A percentile compares a stretch with the other conserved stretches of the same genome.
phyloP scores from a whole-genome alignment of 2,888 invertebrate genomes.

The Trissoscelio sp. region DNA sequence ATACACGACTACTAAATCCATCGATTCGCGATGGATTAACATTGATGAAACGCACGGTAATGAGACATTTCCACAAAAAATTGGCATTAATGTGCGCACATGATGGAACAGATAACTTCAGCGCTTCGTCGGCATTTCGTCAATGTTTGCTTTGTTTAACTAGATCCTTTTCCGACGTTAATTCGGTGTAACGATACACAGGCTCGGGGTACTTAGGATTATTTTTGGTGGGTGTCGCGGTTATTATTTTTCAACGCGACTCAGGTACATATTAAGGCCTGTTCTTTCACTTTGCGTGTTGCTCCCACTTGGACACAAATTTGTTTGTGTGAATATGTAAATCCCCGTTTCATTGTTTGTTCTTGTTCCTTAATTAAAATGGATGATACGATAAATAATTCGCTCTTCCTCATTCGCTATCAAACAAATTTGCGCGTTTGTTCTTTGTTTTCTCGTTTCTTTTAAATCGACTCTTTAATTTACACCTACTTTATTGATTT shows the following conservation, averaged over 20 bases:
- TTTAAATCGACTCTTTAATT: conserved; percentile 3
- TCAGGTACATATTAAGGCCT: conserved; percentile 82
- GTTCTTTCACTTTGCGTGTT: conserved; percentile 71
- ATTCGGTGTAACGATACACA: conserved; percentile 49
- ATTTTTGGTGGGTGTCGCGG: conserved; percentile 74
- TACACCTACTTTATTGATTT: conserved; percentile 29
- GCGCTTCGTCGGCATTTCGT: conserved; percentile 22
- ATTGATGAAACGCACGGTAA: conserved; percentile 19
- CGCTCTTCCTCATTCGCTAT: conserved; percentile 22
- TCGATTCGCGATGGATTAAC: conserved; percentile 24
- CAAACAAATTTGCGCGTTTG: conserved; percentile 41
- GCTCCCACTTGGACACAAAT: conserved; percentile 43
- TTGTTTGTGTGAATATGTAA: conserved; percentile 25
- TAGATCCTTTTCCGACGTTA: conserved; percentile 22
- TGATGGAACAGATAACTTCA: neutral
- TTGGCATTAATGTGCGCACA: conserved; percentile 62
- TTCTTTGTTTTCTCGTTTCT: conserved; percentile 17
- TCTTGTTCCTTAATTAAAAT: conserved; percentile 12
- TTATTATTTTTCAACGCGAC: conserved; percentile 74
- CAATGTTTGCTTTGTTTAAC: neutral
- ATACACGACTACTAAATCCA: conserved; percentile 49
- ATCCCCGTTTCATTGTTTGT: conserved; percentile 25
- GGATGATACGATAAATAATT: conserved; percentile 25
- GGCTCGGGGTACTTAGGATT: conserved; percentile 70
- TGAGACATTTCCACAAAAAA: conserved; percentile 64